Base-by-base conservation (phyloP, 2,888 invertebrate genomes). In the Platynereis dumerilii region DNA sequence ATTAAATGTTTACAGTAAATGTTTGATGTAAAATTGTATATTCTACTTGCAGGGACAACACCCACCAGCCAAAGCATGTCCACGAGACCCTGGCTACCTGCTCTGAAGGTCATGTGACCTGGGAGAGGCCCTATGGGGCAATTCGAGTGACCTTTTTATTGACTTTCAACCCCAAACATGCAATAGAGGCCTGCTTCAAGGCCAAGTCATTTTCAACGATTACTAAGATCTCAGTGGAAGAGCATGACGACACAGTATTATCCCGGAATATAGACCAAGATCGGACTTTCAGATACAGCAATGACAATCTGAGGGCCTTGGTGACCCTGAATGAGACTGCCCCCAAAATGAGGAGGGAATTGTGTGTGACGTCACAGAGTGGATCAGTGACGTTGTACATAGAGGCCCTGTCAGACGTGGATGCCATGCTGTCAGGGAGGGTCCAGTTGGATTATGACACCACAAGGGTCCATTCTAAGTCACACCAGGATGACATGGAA, bases 171-270 rank as follows among this genome's bases (percentile, higher is more conserved):
- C 34, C 34, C 34, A 48, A n/a, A 20, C n/a, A n/a, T n/a, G 48
- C n/a, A 20, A n/a, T 48, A 10, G 48, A 48, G n/a, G 48, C 48
- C 48, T 48, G 48, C n/a, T 48, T 48, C 22, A 48, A 48, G 22
- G 48, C 48, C 48, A 48, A 48, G 22, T n/a, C 48, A 20, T 22
- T 10, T 48, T 48, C 22, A 3, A 48, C 48, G 20, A 48, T 48
- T 48, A n/a, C 48, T 5, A 48, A 48, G 48, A 48, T 48, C 48
- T 48, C 48, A 48, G 20, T 48, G n/a, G 48, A 48, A 22, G n/a
- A n/a, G 17, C 3, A 48, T 48, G 48, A 48, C 17, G 22, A n/a
- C 22, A n/a, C n/a, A 48, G 22, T 22, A n/a, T 48, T 22, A 20
- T n/a, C 48, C 17, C 20, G 17, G 7, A 34, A 34, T 34, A 34